Conservation (phyloP, 35 echinoderm and acorn worm species). For the Hemicentrotus pulcherrimus region DNA sequence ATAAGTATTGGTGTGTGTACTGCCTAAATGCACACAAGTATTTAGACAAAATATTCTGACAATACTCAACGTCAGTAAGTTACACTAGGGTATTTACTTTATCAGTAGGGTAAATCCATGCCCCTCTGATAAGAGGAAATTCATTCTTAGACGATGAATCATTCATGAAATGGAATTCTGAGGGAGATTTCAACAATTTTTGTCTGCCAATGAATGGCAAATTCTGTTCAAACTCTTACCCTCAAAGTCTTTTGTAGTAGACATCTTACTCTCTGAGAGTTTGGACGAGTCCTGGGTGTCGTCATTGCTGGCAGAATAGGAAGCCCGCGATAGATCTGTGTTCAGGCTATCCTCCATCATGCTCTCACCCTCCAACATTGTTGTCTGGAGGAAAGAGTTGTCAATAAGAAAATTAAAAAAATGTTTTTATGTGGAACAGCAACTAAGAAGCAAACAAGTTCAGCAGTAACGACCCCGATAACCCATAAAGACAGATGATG, state of each 20-base stretch:
- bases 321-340: conserved; percentile 60
- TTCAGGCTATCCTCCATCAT: conserved; percentile 54
- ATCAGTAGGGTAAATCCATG: no score
- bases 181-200: no score
- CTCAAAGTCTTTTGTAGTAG: conserved; percentile 5
- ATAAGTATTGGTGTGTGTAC: no score
- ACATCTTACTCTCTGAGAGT: conserved; percentile 24
- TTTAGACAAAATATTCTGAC: no score
- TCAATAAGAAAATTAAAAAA: not conserved
- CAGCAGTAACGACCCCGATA: not conserved
- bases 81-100: no score
- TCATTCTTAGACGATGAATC: no score
- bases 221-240: not conserved
- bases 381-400: conserved; percentile 20
- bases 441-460: not conserved
- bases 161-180: no score
- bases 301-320: conserved; percentile 68
- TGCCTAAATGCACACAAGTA: no score
- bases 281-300: conserved; percentile 57
- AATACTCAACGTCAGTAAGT: no score
- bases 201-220: not conserved
- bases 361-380: conserved; percentile 37
- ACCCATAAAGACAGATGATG: not conserved
- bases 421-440: not conserved
- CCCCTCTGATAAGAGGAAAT: no score